These are phyloP conservation scores for Streblospio benedicti DNA, from an alignment of 1,140 invertebrate species.

Conservation along the genomic window DNA sequence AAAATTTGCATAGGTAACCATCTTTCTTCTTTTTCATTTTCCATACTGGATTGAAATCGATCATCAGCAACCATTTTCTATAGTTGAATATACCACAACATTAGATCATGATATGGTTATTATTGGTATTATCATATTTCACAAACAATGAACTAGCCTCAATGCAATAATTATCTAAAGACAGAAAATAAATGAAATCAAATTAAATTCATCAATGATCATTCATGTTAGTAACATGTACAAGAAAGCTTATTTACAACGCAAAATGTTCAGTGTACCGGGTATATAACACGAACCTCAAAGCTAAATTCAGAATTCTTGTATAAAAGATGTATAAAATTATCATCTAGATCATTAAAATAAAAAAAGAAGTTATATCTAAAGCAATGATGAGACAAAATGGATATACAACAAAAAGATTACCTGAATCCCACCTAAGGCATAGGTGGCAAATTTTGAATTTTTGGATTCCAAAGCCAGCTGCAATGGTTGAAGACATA, in stretches of 20 bases:
- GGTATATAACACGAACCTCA: too few relatives aligned
- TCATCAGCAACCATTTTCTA: slow-evolving; percentile 83
- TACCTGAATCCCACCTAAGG: slow-evolving; percentile 76
- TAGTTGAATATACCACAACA: slow-evolving; percentile 20
- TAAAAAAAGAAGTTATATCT: too few relatives aligned
- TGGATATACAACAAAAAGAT: slow-evolving; percentile 36
- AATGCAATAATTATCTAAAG: slow-evolving; percentile 17
- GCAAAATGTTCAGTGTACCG: too few relatives aligned
- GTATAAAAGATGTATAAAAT: too few relatives aligned
- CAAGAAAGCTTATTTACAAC: too few relatives aligned
- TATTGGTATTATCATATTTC: slow-evolving; percentile 6
- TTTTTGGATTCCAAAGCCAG: slow-evolving; percentile 76
- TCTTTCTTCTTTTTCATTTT: slow-evolving; percentile 79
- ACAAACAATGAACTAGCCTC: neutral
- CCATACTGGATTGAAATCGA: slow-evolving; percentile 74
- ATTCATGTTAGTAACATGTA: too few relatives aligned
- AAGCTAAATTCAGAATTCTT: too few relatives aligned
- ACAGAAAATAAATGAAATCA: too few relatives aligned
- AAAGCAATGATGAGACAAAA: too few relatives aligned
- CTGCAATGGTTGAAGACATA: slow-evolving; percentile 72
- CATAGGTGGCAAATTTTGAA: slow-evolving; percentile 70
- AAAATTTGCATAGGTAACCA: slow-evolving; percentile 84
- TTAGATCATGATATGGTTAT: neutral
- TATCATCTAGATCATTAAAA: too few relatives aligned
- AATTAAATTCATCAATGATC: too few relatives aligned